Base-by-base conservation (phyloP, 2,797 vertebrate species). In the Tenualosa ilisha region DNA sequence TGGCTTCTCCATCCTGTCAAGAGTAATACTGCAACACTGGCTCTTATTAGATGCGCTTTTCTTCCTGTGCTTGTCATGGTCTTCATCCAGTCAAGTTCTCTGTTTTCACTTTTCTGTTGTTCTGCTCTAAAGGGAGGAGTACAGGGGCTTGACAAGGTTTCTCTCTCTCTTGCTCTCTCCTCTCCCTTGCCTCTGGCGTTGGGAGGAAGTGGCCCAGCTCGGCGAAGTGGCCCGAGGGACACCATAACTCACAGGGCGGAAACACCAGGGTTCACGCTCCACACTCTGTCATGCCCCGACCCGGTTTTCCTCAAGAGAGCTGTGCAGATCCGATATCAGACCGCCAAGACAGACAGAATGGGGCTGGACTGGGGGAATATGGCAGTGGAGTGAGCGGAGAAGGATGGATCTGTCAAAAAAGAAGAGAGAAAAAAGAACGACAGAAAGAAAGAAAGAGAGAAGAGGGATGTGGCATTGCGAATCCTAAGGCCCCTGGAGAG, bases 211-310 rank as follows among this genome's bases (percentile, higher is more conserved):
- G 72, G 15, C 17, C 72, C 72, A 40, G 6, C 40, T 20, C 17
- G 20, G 72, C 72, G 7, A 40, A 12, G 15, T 15, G 72, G 11
- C 72, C 72, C 40, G 26, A 59, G n/a, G 53, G 26, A 3, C 31
- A 54, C 37, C 50, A 61, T 82, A 85, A 83, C 53, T 85, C 75
- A 82, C 26, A 61, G 59, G 81, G 49, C 37, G 43, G 82, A 87
- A 86, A 84, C 43, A 83, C 61, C 81, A 79, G 61, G 83, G 83
- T 86, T 85, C 72, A 84, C 79, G 81, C 43, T 61, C 49, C 37
- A 37, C 53, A 72, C 31, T 79, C 72, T 20, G 72, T 88, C 83
- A 83, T 63, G 68, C 81, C 46, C 86, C 56, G 9, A 20, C 72
- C 65, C n/a, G 24, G 65, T 75, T 13, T 83, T 85, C 54, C 85